phyloP scores from a whole-genome alignment of 1,140 invertebrate species.

The Drosophila oshimai region DNA sequence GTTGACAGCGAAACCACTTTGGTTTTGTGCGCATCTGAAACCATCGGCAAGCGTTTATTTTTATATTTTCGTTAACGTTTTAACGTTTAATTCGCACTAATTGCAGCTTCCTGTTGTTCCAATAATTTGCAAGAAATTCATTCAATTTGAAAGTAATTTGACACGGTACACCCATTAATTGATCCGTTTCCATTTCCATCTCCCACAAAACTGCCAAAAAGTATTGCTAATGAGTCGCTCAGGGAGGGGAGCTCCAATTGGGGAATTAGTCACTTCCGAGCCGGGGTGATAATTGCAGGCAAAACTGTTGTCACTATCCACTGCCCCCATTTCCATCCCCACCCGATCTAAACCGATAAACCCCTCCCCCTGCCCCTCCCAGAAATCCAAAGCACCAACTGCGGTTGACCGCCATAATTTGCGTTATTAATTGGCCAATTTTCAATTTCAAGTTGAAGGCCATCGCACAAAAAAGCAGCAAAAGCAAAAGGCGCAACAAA shows the following conservation, averaged over 20 bases:
- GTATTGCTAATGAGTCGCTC: constrained; percentile 18
- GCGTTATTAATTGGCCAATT: constrained; percentile 77
- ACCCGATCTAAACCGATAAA: not conserved
- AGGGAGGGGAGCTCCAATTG: not conserved
- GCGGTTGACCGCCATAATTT: constrained; percentile 69
- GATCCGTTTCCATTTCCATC: constrained; percentile 58
- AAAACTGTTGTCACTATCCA: constrained; percentile 69
- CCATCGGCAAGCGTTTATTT: no score
- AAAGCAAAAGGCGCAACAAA: constrained; percentile 31
- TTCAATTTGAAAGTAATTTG: constrained; percentile 73
- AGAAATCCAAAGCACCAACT: not conserved
- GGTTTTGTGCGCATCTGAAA: constrained; percentile 2
- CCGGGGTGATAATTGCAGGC: constrained; percentile 65
- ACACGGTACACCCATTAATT: constrained; percentile 48
- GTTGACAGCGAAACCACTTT: not conserved
- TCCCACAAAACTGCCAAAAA: constrained; percentile 14
- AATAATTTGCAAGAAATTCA: constrained; percentile 53
- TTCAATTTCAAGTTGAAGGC: constrained; percentile 79
- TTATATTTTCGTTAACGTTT: not conserved
- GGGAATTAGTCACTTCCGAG: constrained; percentile 73
- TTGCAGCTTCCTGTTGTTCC: constrained; percentile 59
- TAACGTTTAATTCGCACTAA: constrained; percentile 46
- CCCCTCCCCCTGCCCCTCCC: not conserved
- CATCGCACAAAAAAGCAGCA: constrained; percentile 6
- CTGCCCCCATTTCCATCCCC: not conserved